Base-by-base conservation (phyloP, 2,113 vertebrate species). In the Clarias magur region DNA sequence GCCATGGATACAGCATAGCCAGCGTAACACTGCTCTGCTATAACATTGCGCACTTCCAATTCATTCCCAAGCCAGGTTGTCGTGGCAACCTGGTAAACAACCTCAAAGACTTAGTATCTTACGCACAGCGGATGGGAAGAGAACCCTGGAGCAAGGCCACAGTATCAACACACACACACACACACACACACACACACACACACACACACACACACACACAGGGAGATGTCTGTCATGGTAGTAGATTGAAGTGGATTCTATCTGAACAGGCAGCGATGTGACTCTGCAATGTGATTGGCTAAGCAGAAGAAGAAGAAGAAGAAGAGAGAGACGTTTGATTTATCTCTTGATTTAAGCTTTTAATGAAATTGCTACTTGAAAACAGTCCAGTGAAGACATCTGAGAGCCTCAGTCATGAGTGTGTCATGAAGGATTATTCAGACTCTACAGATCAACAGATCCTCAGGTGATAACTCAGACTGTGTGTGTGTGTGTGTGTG, bases 11-110 rank as follows among this genome's bases (percentile, higher is more conserved):
- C 85, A 42, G 8, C 62, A 84, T 27, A 48, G 60, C 38, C 23
- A n/a, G 30, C 67, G 79, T 84, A 85, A 59, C 85, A 81, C 76
- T 48, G 78, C 79, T 53, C 67, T 80, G 82, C 88, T 91, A 91
- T 92, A 86, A 80, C 91, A 90, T 88, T 16, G 83, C 42, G n/a
- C 87, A 85, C 92, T 92, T 94, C 89, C 91, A 88, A 88, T 87
- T 88, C 67, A 91, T 86, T 27, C 88, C 86, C 67, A 84, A 63
- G 89, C 88, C 75, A 42, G 82, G 92, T 93, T 89, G 85, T 91
- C 88, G 89, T 92, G 91, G 86, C 88, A 85, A 94, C 87, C 68
- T 16, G 38, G 85, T 92, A 93, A 94, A 95, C 92, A 91, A 87
- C 81, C 88, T 87, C 34, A 15, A 62, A 81, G 79, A 38, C 12